Evolutionary conservation across 35 echinoderm and acorn worm genomes (phyloP).

Genomic region (Heliocidaris tuberculata): DNA sequence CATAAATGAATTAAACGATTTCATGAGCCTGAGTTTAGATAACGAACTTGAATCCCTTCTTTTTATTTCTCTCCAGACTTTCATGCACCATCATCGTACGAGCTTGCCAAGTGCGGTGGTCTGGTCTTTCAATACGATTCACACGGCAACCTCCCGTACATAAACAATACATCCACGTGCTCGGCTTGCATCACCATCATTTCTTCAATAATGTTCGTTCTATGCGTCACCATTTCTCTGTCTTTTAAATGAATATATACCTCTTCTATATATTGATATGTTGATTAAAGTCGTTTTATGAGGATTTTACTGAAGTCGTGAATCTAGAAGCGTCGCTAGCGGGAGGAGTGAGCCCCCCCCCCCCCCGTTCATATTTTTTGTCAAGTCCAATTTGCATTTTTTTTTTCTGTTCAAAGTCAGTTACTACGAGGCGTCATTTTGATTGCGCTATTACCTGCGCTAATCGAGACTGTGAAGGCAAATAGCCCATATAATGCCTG

Average conservation of each 20-base stretch:
- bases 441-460: too few species aligned
- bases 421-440: too few species aligned
- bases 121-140: background rate
- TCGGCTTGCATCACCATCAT: background rate
- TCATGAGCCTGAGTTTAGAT: too few species aligned
- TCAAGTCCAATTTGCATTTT: too few species aligned
- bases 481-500: too few species aligned
- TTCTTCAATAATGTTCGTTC: background rate
- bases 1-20: too few species aligned
- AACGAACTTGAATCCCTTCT: background rate
- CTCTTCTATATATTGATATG: background rate
- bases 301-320: background rate
- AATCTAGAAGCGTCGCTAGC: background rate
- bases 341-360: too few species aligned
- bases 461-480: too few species aligned
- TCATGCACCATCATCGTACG: background rate
- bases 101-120: background rate
- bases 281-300: background rate
- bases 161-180: background rate
- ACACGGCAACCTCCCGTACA: background rate
- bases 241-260: background rate
- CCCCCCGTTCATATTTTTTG: too few species aligned
- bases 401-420: too few species aligned
- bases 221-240: background rate
- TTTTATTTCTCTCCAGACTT: background rate